These are phyloP conservation scores for Sebastes vulpes DNA, from an alignment of 2,797 vertebrate species.

Conservation along the genomic window DNA sequence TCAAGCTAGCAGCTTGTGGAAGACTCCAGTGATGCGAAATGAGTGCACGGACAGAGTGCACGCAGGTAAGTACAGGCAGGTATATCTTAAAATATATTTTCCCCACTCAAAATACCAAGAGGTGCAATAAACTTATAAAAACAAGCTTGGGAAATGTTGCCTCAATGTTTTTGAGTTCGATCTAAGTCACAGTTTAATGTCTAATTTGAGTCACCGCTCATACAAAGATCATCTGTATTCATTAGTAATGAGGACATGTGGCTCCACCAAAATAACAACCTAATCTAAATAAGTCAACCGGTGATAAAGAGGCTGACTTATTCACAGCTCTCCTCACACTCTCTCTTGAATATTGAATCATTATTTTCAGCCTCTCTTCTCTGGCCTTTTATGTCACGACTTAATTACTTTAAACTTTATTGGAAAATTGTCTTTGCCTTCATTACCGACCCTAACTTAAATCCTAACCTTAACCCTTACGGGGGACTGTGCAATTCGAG, in stretches of 20 bases:
- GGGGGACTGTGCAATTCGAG: too few relatives aligned
- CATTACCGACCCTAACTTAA: neutral
- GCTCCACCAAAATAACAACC: constrained; percentile 25
- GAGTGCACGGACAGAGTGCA: too few relatives aligned
- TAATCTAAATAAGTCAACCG: constrained; percentile 11
- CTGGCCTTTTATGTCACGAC: neutral
- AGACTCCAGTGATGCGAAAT: too few relatives aligned
- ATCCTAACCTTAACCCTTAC: too few relatives aligned
- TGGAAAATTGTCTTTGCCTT: neutral
- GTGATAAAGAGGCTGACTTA: constrained; percentile 13
- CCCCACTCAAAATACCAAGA: neutral
- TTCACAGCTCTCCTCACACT: neutral
- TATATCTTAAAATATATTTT: neutral
- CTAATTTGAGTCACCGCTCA: neutral
- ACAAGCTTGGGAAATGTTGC: neutral
- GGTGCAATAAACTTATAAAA: neutral
- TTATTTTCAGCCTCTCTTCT: constrained; percentile 6
- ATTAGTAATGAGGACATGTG: constrained; percentile 4
- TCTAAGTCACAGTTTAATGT: neutral
- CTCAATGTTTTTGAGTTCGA: neutral
- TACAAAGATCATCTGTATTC: neutral
- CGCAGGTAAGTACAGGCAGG: too few relatives aligned
- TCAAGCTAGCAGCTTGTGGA: too few relatives aligned
- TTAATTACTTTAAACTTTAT: neutral
- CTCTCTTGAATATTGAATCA: constrained; percentile 1